Base-by-base conservation (phyloP, 1,140 invertebrate species). In the Stegodyphus mimosarum region DNA sequence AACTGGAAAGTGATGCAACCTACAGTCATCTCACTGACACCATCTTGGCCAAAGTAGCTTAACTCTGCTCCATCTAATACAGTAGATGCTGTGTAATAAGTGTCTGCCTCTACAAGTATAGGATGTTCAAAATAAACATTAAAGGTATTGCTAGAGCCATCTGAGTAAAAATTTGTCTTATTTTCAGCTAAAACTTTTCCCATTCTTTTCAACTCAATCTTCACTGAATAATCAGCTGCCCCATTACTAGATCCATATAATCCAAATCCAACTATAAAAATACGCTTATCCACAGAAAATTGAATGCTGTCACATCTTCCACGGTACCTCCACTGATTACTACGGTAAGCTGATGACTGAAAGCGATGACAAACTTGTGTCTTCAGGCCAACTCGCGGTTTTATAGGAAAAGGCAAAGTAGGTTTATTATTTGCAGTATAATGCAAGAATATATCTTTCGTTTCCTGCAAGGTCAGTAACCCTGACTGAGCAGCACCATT, bases 11-110 rank as follows among this genome's bases (percentile, higher is more conserved):
- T 97, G 55, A 97, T 96, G 88, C 94, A 94, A 15, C 95, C 95
- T 88, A 96, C 95, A 17, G 94, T 95, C 11, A 97, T 95, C 91
- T 98, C 96, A 89, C 95, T 96, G 92, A 97, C 93, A 33, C 96
- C 96, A 91, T 98, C 96, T 90, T 97, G 96, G n/a, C 96, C 96
- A 90, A 97, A 98, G 90, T 97, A 98, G 90, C 96, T 97, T 67
- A 99, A 91, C 90, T 98, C 97, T 53, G 93, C 94, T 10, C 96
- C 96, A 89, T 97, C 96, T 6, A 98, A 90, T 87, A 97, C 94
- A 5, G 95, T 96, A 4, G 95, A 97, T 13, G 96, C 96, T 2
- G 96, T 97, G 89, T 98, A 97, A 89, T 95, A 96, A 66, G 93
- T 94, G 90, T 97, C 96, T 0, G 96, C 95, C 89, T 97, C 96